These are phyloP conservation scores for Chaenocephalus aceratus DNA, from an alignment of 2,113 vertebrate species.

Conservation along the genomic window DNA sequence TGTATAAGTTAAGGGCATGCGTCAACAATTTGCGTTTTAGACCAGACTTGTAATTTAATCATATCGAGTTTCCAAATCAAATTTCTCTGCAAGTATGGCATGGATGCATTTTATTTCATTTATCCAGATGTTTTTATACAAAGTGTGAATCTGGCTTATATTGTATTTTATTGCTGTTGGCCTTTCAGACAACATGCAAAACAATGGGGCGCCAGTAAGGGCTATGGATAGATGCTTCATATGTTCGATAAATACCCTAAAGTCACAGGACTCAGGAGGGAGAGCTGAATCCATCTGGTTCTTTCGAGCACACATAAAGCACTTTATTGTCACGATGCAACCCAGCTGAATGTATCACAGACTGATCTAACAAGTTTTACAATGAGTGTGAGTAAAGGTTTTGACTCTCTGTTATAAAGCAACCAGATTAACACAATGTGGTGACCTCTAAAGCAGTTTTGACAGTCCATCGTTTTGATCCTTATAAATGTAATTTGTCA, in stretches of 20 bases:
- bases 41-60: not conserved
- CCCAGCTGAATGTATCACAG: conserved; percentile 22
- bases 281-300: conserved; percentile 43
- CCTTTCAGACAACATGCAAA: not conserved
- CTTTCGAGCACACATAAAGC: conserved; percentile 13
- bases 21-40: not conserved
- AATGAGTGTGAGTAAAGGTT: conserved; percentile 7
- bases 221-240: conserved; percentile 16
- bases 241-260: conserved; percentile 10
- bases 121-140: not conserved
- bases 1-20: conserved; percentile 35
- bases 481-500: not conserved
- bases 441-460: not conserved
- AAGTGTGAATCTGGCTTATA: not conserved
- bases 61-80: not conserved
- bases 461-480: not conserved
- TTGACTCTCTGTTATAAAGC: conserved; percentile 6
- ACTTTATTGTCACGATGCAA: conserved; percentile 51
- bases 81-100: not conserved
- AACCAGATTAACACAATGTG: conserved; percentile 1
- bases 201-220: conserved; percentile 1
- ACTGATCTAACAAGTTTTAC: conserved; percentile 13
- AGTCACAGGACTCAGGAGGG: conserved; percentile 30
- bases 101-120: not conserved
- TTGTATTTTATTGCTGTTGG: conserved; percentile 1